Base-by-base conservation (phyloP, 53 echinoderm and acorn worm genomes). In the Apostichopus leukothele region DNA sequence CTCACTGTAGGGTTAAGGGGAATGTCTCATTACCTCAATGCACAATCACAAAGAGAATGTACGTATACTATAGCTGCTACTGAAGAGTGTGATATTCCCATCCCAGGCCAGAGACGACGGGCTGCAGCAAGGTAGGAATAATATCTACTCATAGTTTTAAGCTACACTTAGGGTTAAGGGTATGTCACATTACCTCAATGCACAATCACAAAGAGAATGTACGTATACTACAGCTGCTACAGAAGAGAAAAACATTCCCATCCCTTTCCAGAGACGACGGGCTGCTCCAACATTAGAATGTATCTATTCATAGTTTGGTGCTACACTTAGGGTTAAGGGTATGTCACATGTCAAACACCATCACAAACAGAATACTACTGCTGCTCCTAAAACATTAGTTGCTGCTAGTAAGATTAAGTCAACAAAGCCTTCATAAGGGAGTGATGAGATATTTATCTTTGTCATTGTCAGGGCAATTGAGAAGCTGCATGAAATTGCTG, bases 401-500 rank as follows among this genome's bases (percentile, higher is more conserved):
- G 39, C 39, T 39, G 39, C 39, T 39, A 39, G 39, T 39, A 39
- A 39, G 39, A 3, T 39, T 39, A 39, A 39, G 39, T 39, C 39
- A 39, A 39, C 39, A 39, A 39, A 39, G 3, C 39, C 39, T 39
- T 39, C 39, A 39, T 39, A 39, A 39, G 39, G 39, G 39, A 39
- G 39, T 39, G 3, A 39, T 39, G 39, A 39, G 39, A 39, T 39
- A 39, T 39, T 39, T 39, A 39, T 39, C 39, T 39, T 39, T 39
- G 39, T n/a, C 23, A 57, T 55, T 54, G 3, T 16, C 21, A 81
- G 81, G 51, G 81, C 81, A 20, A 19, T 81, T n/a, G 23, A n/a
- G 22, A 81, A 59, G 81, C 57, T 81, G 22, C 81, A 81, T 81
- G 55, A 81, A 25, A 81, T 81, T 55, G 55, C 55, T 18, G 81